A percentile compares a stretch with the other conserved stretches of the same genome.
Evolutionary conservation across 2,797 vertebrate genomes (phyloP).

Genomic region (Tangara arthus): DNA sequence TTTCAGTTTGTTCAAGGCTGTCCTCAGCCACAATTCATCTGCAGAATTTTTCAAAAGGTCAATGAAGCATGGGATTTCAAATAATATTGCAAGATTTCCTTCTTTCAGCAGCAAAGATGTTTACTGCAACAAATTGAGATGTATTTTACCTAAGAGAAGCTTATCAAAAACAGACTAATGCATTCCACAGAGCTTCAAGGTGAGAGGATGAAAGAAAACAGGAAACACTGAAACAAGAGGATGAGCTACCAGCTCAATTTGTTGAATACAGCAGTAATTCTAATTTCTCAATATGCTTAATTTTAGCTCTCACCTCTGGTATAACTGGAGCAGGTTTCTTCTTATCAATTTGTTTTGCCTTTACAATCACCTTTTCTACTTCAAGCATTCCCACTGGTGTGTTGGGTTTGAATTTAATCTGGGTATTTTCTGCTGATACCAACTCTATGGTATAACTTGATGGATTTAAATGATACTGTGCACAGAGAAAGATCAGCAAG

Average conservation of each 20-base stretch:
- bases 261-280: not conserved
- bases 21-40: not conserved
- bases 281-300: not conserved
- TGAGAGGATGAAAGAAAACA: not conserved
- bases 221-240: not conserved
- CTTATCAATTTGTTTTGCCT: conserved; percentile 86
- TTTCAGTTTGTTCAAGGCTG: not conserved
- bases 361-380: conserved; percentile 89
- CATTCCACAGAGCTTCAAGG: not conserved
- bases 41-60: not conserved
- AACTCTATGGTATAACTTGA: conserved; percentile 91
- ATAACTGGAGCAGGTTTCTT: conserved; percentile 86
- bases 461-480: conserved; percentile 93
- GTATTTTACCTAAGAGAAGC: not conserved
- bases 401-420: conserved; percentile 92
- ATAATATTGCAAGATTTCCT: not conserved
- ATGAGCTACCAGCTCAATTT: not conserved
- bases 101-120: not conserved
- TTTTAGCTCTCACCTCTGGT: conserved; percentile 86
- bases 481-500: conserved; percentile 91
- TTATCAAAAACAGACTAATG: not conserved
- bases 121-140: not conserved
- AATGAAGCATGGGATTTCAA: not conserved
- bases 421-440: conserved; percentile 84
- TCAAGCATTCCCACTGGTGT: conserved; percentile 90